These are phyloP conservation scores for Scaptomyza cyrtandrae DNA, from an alignment of 2,888 invertebrate species.

Conservation along the genomic window DNA sequence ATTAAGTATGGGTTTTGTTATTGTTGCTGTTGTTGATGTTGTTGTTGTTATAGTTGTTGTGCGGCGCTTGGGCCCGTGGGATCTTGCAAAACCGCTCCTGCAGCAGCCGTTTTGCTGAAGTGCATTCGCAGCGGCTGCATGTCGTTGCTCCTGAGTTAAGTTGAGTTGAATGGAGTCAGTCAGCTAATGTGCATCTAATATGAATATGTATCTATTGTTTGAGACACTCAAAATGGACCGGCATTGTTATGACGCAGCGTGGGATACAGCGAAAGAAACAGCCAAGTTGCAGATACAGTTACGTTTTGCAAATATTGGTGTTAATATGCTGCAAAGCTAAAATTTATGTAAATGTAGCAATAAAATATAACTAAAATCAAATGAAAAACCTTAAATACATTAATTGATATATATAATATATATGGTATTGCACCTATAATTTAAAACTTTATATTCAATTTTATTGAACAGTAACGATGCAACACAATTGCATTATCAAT, in stretches of 20 bases:
- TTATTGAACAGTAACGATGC: not conserved
- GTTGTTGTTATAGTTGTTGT: constrained; percentile 23
- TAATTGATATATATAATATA: no score
- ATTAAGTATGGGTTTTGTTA: constrained; percentile 7
- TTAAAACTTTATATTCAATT: not conserved
- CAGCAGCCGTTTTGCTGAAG: constrained; percentile 40
- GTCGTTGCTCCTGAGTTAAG: constrained; percentile 68
- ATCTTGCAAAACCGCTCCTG: constrained; percentile 29
- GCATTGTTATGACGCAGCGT: constrained; percentile 61
- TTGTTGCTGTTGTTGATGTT: not conserved
- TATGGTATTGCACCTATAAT: not conserved
- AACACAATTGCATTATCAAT: constrained; percentile 56
- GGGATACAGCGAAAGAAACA: constrained; percentile 42
- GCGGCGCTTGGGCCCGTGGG: constrained; percentile 24
- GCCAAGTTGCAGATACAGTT: constrained; percentile 3
- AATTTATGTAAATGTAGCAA: no score
- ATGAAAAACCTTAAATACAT: no score
- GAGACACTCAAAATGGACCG: constrained; percentile 53
- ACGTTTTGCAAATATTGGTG: not conserved
- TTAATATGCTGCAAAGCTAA: no score
- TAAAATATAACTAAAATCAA: no score
- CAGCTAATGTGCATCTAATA: constrained; percentile 83
- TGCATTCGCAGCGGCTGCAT: constrained; percentile 54
- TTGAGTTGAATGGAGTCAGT: constrained; percentile 33
- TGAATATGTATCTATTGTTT: constrained; percentile 75